Conservation (phyloP, 2,888 invertebrate genomes). For the Listrodromus nycthemerus region DNA sequence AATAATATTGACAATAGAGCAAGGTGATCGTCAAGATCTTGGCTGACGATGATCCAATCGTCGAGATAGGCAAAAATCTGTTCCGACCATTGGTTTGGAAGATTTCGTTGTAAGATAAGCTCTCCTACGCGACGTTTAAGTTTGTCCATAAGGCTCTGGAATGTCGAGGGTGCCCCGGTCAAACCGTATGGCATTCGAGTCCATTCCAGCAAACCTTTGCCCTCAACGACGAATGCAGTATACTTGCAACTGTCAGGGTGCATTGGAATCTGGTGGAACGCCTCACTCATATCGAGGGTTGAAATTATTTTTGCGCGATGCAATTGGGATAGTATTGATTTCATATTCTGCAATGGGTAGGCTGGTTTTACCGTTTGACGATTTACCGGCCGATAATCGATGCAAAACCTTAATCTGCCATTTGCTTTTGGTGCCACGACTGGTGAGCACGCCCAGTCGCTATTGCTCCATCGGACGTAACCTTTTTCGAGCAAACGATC, state of each 20-base stretch:
- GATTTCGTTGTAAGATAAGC: no score
- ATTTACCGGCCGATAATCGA: conserved; percentile 58
- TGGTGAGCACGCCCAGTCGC: conserved; percentile 59
- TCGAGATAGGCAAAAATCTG: conserved; percentile 12
- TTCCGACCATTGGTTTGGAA: no score
- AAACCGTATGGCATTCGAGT: no score
- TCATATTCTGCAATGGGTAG: conserved; percentile 61
- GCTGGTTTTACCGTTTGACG: conserved; percentile 60
- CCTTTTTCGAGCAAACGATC: conserved; percentile 33
- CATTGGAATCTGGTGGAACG: no score
- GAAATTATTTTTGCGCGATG: conserved; percentile 57
- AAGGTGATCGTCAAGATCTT: conserved; percentile 6
- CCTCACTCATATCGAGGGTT: conserved; percentile 61
- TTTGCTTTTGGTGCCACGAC: conserved; percentile 48
- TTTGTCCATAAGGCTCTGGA: no score
- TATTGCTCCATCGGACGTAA: conserved; percentile 53
- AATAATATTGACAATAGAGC: conserved; percentile 20
- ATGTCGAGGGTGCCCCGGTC: no score
- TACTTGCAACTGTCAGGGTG: no score
- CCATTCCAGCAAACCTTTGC: no score
- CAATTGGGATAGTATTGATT: conserved; percentile 57
- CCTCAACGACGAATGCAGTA: no score
- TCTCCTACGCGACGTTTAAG: no score
- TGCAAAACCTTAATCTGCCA: conserved; percentile 50
- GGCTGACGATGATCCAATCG: conserved; percentile 7